phyloP scores from a whole-genome alignment of 1,140 invertebrate species.

The Pseudomyrmex dendroicus region DNA sequence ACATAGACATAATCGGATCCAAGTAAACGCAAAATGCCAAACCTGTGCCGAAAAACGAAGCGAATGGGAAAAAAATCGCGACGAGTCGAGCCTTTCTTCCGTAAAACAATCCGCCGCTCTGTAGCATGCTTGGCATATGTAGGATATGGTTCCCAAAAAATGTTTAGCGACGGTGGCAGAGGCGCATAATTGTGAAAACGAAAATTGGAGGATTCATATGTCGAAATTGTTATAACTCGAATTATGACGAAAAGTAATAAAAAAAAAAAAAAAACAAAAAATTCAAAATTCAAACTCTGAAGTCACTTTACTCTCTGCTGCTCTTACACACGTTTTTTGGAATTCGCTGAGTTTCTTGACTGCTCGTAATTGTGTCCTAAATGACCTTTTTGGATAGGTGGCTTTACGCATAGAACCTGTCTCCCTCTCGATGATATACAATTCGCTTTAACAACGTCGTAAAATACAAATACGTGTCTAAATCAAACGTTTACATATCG shows the following conservation, averaged over 20 bases:
- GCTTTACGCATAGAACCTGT: slow-evolving; percentile 53
- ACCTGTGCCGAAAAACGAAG: not conserved
- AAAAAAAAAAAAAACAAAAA: too few relatives aligned
- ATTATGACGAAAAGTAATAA: not conserved
- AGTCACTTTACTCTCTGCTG: not conserved
- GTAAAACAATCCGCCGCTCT: slow-evolving; percentile 55
- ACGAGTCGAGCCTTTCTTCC: slow-evolving; percentile 69
- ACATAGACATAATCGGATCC: not conserved
- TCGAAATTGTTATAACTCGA: not conserved
- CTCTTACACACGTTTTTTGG: slow-evolving; percentile 37
- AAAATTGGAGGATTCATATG: not conserved
- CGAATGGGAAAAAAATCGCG: slow-evolving; percentile 23
- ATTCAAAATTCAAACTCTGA: too few relatives aligned
- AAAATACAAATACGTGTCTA: not conserved
- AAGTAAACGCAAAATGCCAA: not conserved
- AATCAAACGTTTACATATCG: slow-evolving; percentile 19
- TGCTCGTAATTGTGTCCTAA: slow-evolving; percentile 46
- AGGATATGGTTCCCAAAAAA: slow-evolving; percentile 44
- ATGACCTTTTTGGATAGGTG: slow-evolving; percentile 49
- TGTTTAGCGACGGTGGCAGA: slow-evolving; percentile 5
- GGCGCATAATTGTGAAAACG: not conserved
- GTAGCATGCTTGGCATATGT: slow-evolving; percentile 68
- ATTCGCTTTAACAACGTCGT: slow-evolving; percentile 33
- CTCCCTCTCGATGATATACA: slow-evolving; percentile 28
- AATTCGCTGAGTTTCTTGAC: slow-evolving; percentile 35